These are phyloP conservation scores for Anthrax anthrax DNA, from an alignment of 2,888 invertebrate genomes.

Conservation along the genomic window DNA sequence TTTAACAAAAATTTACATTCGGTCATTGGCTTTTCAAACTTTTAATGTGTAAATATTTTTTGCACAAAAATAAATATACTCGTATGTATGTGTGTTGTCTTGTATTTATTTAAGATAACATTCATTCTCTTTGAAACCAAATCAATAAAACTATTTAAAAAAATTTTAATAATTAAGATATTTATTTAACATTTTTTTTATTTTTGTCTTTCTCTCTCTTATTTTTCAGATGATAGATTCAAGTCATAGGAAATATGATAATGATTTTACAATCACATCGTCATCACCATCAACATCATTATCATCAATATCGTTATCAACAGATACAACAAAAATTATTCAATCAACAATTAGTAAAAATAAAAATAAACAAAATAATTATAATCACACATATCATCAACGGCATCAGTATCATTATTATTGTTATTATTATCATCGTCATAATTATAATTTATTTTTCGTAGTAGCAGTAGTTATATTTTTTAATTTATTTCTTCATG, in stretches of 20 bases:
- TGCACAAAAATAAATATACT: too few relatives aligned
- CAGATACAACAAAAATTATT: background rate
- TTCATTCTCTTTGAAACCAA: too few relatives aligned
- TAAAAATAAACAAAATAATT: background rate
- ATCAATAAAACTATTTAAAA: too few relatives aligned
- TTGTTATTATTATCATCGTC: background rate
- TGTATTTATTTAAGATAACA: too few relatives aligned
- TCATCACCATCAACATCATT: background rate
- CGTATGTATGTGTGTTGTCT: too few relatives aligned
- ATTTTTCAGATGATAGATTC: background rate
- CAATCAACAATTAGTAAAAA: background rate
- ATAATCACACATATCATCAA: too few relatives aligned
- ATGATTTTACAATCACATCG: background rate
- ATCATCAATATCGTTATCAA: background rate
- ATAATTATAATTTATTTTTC: background rate
- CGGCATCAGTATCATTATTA: too few relatives aligned
- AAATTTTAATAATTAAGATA: too few relatives aligned
- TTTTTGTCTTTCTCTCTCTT: background rate
- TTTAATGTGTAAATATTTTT: too few relatives aligned
- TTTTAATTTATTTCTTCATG: conserved; percentile 17
- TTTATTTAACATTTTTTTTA: background rate
- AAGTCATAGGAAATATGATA: background rate
- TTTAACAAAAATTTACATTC: too few relatives aligned
- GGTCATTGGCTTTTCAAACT: too few relatives aligned
- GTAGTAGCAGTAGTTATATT: conserved; percentile 11